Percentiles rank a stretch among this genome's conserved stretches.
phyloP scores from a whole-genome alignment of 2,888 invertebrate species.

The Pollenia griseotomentosa region DNA sequence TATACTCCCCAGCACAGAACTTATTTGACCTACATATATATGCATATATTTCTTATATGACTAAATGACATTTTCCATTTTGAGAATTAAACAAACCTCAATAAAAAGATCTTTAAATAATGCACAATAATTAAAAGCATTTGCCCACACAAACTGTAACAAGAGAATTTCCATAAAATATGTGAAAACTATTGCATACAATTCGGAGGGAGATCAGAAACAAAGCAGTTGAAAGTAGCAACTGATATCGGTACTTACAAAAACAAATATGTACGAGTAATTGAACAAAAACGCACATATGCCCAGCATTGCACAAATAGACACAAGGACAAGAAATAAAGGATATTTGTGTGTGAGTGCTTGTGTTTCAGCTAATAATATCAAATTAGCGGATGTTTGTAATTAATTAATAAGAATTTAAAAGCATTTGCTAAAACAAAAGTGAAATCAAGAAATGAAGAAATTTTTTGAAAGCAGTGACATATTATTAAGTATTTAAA shows the following conservation, averaged over 20 bases:
- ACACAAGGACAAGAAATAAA: background rate
- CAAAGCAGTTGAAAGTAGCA: background rate
- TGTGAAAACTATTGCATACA: conserved; percentile 12
- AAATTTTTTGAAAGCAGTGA: background rate
- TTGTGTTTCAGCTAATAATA: background rate
- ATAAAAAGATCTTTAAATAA: conserved; percentile 36
- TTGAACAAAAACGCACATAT: too few species aligned
- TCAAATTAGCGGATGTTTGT: conserved; percentile 39
- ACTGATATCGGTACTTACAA: background rate
- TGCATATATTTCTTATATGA: background rate
- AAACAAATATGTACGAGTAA: background rate
- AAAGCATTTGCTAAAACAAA: conserved; percentile 43
- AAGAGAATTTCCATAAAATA: background rate
- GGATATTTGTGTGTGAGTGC: background rate
- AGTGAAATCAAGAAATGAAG: background rate
- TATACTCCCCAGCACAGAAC: background rate
- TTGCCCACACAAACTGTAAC: background rate
- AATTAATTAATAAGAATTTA: conserved; percentile 64
- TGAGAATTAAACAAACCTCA: background rate
- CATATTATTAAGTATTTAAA: background rate
- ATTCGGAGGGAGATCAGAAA: background rate
- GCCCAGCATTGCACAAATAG: background rate
- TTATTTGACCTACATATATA: background rate
- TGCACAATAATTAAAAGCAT: conserved; percentile 45
- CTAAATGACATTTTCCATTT: conserved; percentile 18